Evolutionary conservation across 2,113 vertebrate genomes (phyloP), one percentile per base, ranked within the genome.

Genomic region (Ardeotis arabs): DNA sequence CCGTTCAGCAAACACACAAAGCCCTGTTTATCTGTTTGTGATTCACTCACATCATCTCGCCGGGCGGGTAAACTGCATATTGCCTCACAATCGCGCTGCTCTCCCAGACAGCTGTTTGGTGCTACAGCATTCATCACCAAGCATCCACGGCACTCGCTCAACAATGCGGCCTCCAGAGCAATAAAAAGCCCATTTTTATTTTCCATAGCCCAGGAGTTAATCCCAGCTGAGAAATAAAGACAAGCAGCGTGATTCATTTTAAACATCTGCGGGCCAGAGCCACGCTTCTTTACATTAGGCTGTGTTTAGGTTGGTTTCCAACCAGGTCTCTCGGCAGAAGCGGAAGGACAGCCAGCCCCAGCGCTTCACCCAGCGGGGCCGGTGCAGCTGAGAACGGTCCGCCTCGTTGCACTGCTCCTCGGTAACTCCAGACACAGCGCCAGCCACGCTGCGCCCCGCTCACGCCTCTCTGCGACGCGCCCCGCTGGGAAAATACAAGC

Each of bases 141-240:
- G 78, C 93, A 84, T 31, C 74, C 62, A 47, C 44, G 52, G 73
- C 89, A 90, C 39, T 33, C 44, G 72, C 85, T 75, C 75, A 76
- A 25, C 73, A 52, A 47, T 6, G 16, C 73, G 18, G 85, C 56
- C 91, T 81, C 89, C 67, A 5, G 45, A 93, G 95, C 81, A 62
- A 96, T 33, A 66, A 90, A 93, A 72, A 95, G 50, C 22, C 76
- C 53, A 19, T 76, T 84, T 88, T 92, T 63, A 47, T 69, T 91
- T 76, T 70, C 94, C 87, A 69, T 5, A 87, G 81, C 5, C 80
- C 93, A 80, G 79, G 52, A 78, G 82, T 95, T 62, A 60, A 92
- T 41, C 88, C 88, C 90, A 92, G 96, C 94, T 77, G 93, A 95
- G 94, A 78, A 55, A 76, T 18, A 41, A 74, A 91, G 93, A 93